Evolutionary conservation across 2,797 vertebrate species (phyloP), one percentile per base, ranked within the genome.

Genomic region (Myotis pilosus): DNA sequence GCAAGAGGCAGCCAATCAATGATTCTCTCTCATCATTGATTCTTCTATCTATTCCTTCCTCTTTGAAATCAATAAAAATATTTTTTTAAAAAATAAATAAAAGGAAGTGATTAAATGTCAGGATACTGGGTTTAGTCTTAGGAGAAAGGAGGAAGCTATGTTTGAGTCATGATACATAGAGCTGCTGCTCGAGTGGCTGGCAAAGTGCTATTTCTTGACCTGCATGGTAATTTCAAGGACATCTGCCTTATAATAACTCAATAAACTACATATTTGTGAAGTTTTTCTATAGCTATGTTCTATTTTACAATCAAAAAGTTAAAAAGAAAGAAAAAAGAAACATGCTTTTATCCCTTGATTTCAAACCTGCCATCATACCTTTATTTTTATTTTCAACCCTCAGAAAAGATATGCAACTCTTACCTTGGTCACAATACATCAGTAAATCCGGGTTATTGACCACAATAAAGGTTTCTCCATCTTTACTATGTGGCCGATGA

Each of bases 401-500:
- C 88, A 75, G 23, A 53, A 93, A 95, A 93, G 41, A 85, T 38
- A 60, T 94, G 49, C 49, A 38, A 72, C 22, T 87, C 98, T 98
- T 97, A 99, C 99, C 97, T 97, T 98, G 98, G 79, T 98, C 98
- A 94, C 98, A 98, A 89, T 97, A 94, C 94, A 99, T 96, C 87
- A 99, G 97, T 60, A 99, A 94, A 84, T 98, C 98, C 49, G 99
- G 99, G 76, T 97, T 97, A 85, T 97, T 94, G 92, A 99, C 88
- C 15, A 97, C 60, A 47, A 98, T 95, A 83, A 95, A 81, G 0
- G 84, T 96, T 81, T 98, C 72, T 28, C 95, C 93, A 2, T 72
- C 96, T 2, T 89, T 85, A 66, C 84, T 89, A 8, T 99, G 98
- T 0, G 99, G 99, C 36, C 98, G 96, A 64, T 99, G 99, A 96